Percentiles rank a stretch among this genome's conserved stretches.
These are phyloP conservation scores for Picus viridis DNA, from an alignment of 2,797 vertebrate genomes.

Conservation along the genomic window DNA sequence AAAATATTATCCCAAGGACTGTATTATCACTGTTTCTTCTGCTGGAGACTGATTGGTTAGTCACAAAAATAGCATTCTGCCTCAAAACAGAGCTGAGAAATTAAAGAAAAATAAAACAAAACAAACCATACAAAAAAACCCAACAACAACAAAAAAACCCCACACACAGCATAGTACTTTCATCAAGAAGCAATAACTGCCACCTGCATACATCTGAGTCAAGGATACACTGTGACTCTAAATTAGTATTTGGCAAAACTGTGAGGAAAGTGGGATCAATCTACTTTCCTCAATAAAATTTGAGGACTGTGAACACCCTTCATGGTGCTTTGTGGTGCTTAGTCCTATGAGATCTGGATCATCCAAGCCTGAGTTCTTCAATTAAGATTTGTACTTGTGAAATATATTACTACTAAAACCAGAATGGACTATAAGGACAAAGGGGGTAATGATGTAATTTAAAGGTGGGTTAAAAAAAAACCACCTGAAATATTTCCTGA, in stretches of 20 bases:
- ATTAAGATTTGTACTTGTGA: not conserved
- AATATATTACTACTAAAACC: not conserved
- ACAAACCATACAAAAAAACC: not conserved
- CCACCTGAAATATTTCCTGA: not conserved
- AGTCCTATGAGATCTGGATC: not conserved
- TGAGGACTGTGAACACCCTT: not conserved
- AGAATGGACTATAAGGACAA: not conserved
- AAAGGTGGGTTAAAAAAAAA: not conserved
- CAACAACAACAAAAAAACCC: not conserved
- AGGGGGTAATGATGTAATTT: not conserved
- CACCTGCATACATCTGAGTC: not conserved
- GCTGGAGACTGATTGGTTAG: not conserved
- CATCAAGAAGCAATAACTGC: not conserved
- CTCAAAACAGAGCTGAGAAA: not conserved
- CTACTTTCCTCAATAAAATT: not conserved
- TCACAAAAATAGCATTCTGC: not conserved
- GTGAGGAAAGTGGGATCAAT: not conserved
- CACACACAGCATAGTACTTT: not conserved
- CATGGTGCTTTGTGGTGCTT: not conserved
- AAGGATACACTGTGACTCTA: not conserved
- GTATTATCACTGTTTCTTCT: slow-evolving; percentile 26
- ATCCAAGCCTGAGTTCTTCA: not conserved
- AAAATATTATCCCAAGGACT: not conserved
- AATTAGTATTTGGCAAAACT: not conserved
- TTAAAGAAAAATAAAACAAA: no score